Evolutionary conservation across 2,797 vertebrate species (phyloP), one percentile per base, ranked within the genome.

Genomic region (Atherinosoma microstoma): DNA sequence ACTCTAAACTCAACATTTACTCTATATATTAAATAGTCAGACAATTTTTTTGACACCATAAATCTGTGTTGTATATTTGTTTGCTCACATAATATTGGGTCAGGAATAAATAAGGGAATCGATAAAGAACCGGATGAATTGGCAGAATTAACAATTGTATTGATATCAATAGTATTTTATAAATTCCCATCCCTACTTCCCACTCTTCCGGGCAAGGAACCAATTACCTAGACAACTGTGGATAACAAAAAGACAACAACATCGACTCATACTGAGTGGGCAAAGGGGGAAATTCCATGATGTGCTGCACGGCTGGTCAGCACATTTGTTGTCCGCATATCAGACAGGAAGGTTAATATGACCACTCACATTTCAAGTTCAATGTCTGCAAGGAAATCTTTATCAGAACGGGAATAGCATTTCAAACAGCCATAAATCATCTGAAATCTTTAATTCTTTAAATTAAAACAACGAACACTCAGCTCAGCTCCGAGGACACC

Each of bases 171-270:
- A 32, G 6, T 3, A 32, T 32, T 6, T 32, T 32, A 32, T 32
- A 4, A 2, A 6, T 32, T 32, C 30, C 6, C 30, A 32, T 32
- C 30, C 30, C 30, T 32, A 32, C 56, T 62, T 34, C 30, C 16
- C 7, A 1, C 34, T 83, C 61, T 61, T 29, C 66, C 38, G 4
- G 54, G 66, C 16, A 79, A 66, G 18, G 18, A 70, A 78, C 32
- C 4, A 78, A 79, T 85, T 57, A 81, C 72, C 79, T 54, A 71
- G 79, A 77, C 40, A 73, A 89, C 84, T 53, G 1, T 10, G 56
- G 16, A 79, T 54, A 87, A 84, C 78, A 73, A 67, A 78, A 64
- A 13, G 66, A 89, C 75, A 82, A 83, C 79, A 85, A 78, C 54
- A 64, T 36, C 6, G 60, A 6, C 16, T 67, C 36, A 71, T 13